Percentiles rank a stretch among this genome's conserved stretches.
Evolutionary conservation across 2,797 vertebrate species (phyloP).

Genomic region (Dermochelys coriacea): DNA sequence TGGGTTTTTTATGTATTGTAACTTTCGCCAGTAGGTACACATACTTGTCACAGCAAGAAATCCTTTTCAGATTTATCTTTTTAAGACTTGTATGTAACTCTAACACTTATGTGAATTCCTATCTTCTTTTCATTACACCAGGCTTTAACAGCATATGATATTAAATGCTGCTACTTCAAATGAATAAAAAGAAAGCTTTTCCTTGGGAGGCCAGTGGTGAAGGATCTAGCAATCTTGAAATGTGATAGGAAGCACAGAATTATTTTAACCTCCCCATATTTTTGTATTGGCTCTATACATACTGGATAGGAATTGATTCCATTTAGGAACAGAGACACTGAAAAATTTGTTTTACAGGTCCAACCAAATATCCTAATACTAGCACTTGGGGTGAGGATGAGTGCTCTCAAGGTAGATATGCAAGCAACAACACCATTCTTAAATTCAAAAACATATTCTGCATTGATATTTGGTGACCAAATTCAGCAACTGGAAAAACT

Average conservation of each 20-base stretch:
- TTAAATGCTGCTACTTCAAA: background rate
- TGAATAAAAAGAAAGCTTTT: background rate
- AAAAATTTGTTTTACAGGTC: background rate
- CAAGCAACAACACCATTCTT: slow-evolving; percentile 29
- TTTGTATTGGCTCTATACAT: background rate
- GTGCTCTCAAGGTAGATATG: slow-evolving; percentile 23
- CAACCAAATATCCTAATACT: background rate
- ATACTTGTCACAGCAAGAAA: background rate
- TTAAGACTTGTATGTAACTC: background rate
- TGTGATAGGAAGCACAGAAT: background rate
- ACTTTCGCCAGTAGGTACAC: background rate
- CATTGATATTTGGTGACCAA: slow-evolving; percentile 45
- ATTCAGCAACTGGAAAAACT: background rate
- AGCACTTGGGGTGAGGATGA: background rate
- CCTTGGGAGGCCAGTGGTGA: background rate
- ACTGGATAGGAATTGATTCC: background rate
- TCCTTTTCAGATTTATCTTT: background rate
- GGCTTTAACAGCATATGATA: background rate
- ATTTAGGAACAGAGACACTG: background rate
- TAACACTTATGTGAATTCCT: background rate
- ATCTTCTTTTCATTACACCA: background rate
- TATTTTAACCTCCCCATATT: background rate
- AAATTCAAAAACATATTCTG: slow-evolving; percentile 36
- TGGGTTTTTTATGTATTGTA: background rate
- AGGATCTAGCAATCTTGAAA: background rate